Evolutionary conservation across 2,888 invertebrate species (phyloP).

Genomic region (Leptinotarsa juncta): DNA sequence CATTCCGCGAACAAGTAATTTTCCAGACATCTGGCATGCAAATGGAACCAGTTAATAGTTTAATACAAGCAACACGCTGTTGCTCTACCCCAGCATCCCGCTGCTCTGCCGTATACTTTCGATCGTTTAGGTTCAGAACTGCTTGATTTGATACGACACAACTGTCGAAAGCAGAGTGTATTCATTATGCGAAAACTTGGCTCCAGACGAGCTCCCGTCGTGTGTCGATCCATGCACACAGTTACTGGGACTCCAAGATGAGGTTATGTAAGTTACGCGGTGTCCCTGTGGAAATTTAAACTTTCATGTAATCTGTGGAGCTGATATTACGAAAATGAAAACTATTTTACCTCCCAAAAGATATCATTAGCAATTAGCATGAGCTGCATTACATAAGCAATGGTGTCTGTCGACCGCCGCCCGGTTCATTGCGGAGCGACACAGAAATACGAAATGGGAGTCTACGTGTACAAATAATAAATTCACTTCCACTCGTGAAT

Average conservation of each 20-base stretch:
- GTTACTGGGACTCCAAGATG: neutral
- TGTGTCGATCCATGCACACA: neutral
- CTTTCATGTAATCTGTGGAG: too few species aligned
- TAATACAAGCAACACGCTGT: conserved; percentile 11
- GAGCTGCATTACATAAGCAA: too few species aligned
- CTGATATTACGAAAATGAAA: too few species aligned
- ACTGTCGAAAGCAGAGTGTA: conserved; percentile 26
- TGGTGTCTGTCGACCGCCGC: too few species aligned
- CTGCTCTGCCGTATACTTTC: conserved; percentile 24
- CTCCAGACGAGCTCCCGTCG: conserved; percentile 18
- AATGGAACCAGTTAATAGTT: conserved; percentile 15
- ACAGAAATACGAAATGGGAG: too few species aligned
- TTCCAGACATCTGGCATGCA: conserved; percentile 15
- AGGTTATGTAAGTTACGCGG: neutral
- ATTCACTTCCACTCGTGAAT: too few species aligned
- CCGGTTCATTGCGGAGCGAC: too few species aligned
- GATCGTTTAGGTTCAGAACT: conserved; percentile 21
- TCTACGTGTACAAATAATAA: too few species aligned
- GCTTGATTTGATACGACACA: conserved; percentile 17
- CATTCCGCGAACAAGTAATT: neutral
- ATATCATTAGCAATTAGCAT: too few species aligned
- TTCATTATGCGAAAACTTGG: conserved; percentile 21
- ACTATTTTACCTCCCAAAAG: too few species aligned
- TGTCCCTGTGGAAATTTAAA: too few species aligned
- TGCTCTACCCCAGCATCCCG: neutral